Base-by-base conservation (phyloP, 2,797 vertebrate species). In the Microhierax caerulescens region DNA sequence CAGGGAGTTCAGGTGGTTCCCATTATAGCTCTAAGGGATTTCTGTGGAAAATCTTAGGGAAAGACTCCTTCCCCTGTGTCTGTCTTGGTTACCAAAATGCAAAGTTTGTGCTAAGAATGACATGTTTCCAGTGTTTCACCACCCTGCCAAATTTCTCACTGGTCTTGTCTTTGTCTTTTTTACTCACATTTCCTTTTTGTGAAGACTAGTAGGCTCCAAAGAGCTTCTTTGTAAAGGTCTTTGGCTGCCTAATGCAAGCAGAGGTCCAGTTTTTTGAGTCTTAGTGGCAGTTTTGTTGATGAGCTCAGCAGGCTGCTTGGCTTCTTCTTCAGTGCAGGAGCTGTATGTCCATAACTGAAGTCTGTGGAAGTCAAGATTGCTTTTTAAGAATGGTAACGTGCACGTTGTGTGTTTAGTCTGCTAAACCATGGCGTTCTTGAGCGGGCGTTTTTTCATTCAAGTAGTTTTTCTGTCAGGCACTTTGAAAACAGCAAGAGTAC, bases 141-240 rank as follows among this genome's bases (percentile, higher is more conserved):
- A 48, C 53, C 88, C 37, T 60, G 89, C 85, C 78, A 91, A 3
- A 95, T 73, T 79, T 87, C 59, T 88, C 3, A 0, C 68, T 91
- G 51, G 43, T 96, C 48, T 73, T 69, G 79, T 95, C 92, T 93
- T 91, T 95, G 82, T 80, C 69, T 91, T 65, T 65, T 56, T 13
- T 93, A 24, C 68, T 94, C 86, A 47, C 56, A 39, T 90, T 94
- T 94, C 51, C 56, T 73, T 76, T 90, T 88, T 54, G 70, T 77
- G 82, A 90, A 78, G 91, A 78, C 47, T 84, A 11, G 51, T 16
- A 64, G 81, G 32, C 82, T 88, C 79, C 90, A 91, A 87, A 94
- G 92, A 79, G 56, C 88, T 96, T 90, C 89, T 69, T 74, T 1
- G 0, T 65, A 51, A 92, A 96, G 43, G 76, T 83, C 95, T 93